Evolutionary conservation across 2,888 invertebrate species (phyloP), one percentile per base, ranked within the genome.

Genomic region (Polymixis lichenea): DNA sequence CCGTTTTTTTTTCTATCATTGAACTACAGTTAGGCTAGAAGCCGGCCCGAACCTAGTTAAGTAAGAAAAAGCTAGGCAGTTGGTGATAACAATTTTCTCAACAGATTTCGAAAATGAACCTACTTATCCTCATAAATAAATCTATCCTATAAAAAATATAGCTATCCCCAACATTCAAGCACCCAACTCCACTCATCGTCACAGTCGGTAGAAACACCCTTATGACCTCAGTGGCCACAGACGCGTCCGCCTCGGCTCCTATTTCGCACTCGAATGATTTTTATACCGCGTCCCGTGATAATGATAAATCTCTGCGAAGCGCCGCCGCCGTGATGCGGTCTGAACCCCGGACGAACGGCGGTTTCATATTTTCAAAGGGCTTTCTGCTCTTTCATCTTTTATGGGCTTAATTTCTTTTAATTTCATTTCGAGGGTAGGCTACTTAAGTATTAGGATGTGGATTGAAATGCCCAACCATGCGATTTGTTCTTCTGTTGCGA

Each of bases 241-340:
- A 82, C 55, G 79, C 78, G 89, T 85, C 82, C 82, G 71, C 72
- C 72, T 69, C 69, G n/a, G 28, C 78, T 88, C 82, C 84, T 80
- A 91, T 91, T 91, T 90, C 88, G 55, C 88, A 87, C 89, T 87
- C 79, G 78, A 87, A 82, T 88, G 88, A 83, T 82, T 91, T 90
- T 91, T 89, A 87, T 90, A 88, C 82, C 75, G 74, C 82, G 81
- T 83, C 82, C 83, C 77, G 78, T 72, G 60, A 85, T 90, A 90
- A 89, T 89, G 89, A 88, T 89, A 88, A 88, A 89, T 88, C 84
- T 88, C 72, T 69, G 61, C 82, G 82, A 80, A 78, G 64, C 72
- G 77, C 62, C 72, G 77, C 62, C n/a, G 58, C 55, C 28, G 22
- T 68, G 73, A 66, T 49, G 60, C 64, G 78, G 75, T 70, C 55